These are phyloP conservation scores for Mastomys coucha DNA, from an alignment of 2,113 vertebrate species.

Conservation along the genomic window DNA sequence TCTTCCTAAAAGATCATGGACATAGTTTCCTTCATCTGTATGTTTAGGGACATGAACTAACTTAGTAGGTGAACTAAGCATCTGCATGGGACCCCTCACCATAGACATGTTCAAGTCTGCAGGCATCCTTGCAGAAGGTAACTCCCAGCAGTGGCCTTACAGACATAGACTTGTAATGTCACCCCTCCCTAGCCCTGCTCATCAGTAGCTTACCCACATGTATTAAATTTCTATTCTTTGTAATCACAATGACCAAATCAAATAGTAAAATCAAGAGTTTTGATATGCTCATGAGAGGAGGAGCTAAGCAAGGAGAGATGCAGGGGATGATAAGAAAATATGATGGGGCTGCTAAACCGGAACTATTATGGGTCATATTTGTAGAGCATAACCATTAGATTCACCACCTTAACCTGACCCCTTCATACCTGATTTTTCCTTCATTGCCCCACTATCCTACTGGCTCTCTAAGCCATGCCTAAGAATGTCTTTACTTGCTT, in stretches of 20 bases:
- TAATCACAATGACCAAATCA: not conserved
- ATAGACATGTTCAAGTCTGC: not conserved
- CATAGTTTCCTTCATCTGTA: not conserved
- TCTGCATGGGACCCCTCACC: not conserved
- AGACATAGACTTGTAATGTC: not conserved
- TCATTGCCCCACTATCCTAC: not conserved
- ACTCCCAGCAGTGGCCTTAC: not conserved
- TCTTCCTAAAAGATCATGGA: not conserved
- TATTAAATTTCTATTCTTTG: not conserved
- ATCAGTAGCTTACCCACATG: not conserved
- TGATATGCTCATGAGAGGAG: not conserved
- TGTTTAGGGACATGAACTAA: not conserved
- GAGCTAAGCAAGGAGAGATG: not conserved
- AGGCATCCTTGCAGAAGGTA: not conserved
- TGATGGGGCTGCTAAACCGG: not conserved
- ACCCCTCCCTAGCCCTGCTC: not conserved
- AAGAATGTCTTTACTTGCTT: not conserved
- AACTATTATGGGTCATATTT: not conserved
- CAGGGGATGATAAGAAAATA: not conserved
- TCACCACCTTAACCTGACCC: not conserved
- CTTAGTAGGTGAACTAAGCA: not conserved
- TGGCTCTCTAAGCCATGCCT: not conserved
- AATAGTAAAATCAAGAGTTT: constrained; percentile 10
- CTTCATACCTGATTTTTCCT: not conserved
- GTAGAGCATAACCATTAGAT: not conserved